Evolutionary conservation across 1,140 invertebrate species (phyloP).

Genomic region (Lasioglossum baleicum): DNA sequence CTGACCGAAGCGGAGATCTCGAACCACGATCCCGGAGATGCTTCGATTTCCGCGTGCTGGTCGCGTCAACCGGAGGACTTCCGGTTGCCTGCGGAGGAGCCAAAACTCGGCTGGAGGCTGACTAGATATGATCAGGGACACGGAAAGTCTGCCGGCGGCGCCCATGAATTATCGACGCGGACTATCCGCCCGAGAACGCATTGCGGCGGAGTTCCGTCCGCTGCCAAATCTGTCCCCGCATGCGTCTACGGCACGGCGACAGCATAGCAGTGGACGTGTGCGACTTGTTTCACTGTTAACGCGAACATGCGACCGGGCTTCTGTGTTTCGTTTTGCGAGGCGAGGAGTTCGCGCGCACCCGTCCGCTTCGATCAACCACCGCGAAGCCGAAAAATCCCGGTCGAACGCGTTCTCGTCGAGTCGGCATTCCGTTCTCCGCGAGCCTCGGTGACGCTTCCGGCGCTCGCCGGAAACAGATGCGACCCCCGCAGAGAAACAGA

Average conservation of each 20-base stretch:
- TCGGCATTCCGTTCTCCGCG: too few species aligned
- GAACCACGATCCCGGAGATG: constrained; percentile 40
- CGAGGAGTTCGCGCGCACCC: too few species aligned
- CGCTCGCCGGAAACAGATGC: too few species aligned
- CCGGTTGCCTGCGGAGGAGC: constrained; percentile 18
- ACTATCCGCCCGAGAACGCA: constrained; percentile 67
- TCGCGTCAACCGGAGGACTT: constrained; percentile 34
- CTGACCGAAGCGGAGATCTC: not conserved
- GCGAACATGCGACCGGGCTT: too few species aligned
- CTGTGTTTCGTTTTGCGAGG: too few species aligned
- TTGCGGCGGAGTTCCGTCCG: constrained; percentile 67
- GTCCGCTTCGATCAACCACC: too few species aligned
- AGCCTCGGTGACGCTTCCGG: too few species aligned
- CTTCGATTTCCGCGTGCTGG: constrained; percentile 44
- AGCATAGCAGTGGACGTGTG: too few species aligned
- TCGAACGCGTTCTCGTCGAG: too few species aligned
- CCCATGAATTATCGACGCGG: constrained; percentile 70
- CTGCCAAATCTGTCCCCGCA: constrained; percentile 67
- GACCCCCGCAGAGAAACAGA: too few species aligned
- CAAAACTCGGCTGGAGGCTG: constrained; percentile 20
- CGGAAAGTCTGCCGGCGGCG: constrained; percentile 32
- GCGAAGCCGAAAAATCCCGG: too few species aligned
- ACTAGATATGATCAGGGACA: constrained; percentile 23
- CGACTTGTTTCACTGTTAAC: too few species aligned
- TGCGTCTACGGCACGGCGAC: constrained; percentile 10